A percentile compares a stretch with the other conserved stretches of the same genome.
Conservation (phyloP, 2,888 invertebrate genomes). For the Beris chalybata region DNA sequence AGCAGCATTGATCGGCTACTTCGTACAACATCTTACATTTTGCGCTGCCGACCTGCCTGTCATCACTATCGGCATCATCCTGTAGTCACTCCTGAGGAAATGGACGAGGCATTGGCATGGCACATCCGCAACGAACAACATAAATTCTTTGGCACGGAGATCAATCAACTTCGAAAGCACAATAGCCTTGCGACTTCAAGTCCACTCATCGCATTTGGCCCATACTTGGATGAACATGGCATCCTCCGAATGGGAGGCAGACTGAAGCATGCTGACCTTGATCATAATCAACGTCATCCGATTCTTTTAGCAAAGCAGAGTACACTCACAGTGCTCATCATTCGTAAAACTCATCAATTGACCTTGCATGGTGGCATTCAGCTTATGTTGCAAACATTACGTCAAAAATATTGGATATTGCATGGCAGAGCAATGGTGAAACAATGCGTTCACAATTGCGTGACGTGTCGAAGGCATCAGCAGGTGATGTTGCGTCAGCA, state of each 20-base stretch:
- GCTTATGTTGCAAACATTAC: too few species aligned
- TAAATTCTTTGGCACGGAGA: background rate
- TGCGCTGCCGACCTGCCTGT: background rate
- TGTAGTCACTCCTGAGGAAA: background rate
- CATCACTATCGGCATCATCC: background rate
- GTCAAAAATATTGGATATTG: too few species aligned
- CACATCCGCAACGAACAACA: constrained; percentile 1
- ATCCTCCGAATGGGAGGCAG: background rate
- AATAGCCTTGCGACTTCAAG: background rate
- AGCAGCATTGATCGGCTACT: too few species aligned
- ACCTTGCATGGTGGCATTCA: too few species aligned
- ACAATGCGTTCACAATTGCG: too few species aligned
- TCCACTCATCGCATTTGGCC: background rate
- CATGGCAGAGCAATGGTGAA: too few species aligned
- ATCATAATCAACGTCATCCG: background rate
- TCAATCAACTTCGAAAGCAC: background rate
- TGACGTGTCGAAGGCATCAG: too few species aligned
- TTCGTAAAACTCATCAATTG: background rate
- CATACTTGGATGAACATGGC: background rate
- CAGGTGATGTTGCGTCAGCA: too few species aligned
- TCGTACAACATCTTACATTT: too few species aligned
- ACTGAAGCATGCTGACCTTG: background rate
- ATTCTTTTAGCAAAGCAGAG: background rate
- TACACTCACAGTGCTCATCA: background rate
- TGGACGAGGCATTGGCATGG: constrained; percentile 11